phyloP scores from a whole-genome alignment of 2,797 vertebrate species.

The Hephaestus fuliginosus region DNA sequence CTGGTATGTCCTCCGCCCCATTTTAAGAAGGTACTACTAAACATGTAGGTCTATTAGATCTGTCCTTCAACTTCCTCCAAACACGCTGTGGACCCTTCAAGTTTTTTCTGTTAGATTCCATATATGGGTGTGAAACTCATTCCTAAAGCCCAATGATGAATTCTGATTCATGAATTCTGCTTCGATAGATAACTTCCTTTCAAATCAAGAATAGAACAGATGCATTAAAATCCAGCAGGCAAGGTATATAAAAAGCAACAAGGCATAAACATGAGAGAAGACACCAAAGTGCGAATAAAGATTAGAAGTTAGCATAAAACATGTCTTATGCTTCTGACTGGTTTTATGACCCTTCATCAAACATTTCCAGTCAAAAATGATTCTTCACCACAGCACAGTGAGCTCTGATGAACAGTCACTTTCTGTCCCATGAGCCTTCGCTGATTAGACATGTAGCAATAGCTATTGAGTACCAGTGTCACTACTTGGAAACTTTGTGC shows the following conservation, averaged over 20 bases:
- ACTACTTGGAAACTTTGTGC: conserved; percentile 56
- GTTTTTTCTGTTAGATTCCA: conserved; percentile 44
- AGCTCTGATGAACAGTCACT: conserved; percentile 21
- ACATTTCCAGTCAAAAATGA: conserved; percentile 12
- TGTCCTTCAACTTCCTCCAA: conserved; percentile 36
- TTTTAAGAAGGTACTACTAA: conserved; percentile 37
- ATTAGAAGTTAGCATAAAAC: conserved; percentile 30
- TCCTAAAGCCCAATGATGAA: conserved; percentile 21
- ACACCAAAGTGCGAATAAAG: conserved; percentile 60
- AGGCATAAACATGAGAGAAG: conserved; percentile 50
- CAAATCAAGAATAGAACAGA: conserved; percentile 31
- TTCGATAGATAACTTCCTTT: conserved; percentile 70
- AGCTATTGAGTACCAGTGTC: conserved; percentile 30
- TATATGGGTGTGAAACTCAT: conserved; percentile 26
- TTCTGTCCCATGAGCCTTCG: conserved; percentile 11
- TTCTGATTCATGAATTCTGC: conserved; percentile 46
- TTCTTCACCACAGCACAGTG: conserved; percentile 31
- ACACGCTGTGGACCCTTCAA: conserved; percentile 38
- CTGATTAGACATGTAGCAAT: conserved; percentile 6
- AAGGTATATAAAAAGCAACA: conserved; percentile 56
- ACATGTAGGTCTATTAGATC: conserved; percentile 29
- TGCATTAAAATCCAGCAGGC: conserved; percentile 51
- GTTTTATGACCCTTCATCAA: conserved; percentile 23
- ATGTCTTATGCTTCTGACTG: conserved; percentile 27
- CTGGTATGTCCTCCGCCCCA: not conserved